Base-by-base conservation (phyloP, 2,797 vertebrate genomes). In the Hydrocynus forskahlii region DNA sequence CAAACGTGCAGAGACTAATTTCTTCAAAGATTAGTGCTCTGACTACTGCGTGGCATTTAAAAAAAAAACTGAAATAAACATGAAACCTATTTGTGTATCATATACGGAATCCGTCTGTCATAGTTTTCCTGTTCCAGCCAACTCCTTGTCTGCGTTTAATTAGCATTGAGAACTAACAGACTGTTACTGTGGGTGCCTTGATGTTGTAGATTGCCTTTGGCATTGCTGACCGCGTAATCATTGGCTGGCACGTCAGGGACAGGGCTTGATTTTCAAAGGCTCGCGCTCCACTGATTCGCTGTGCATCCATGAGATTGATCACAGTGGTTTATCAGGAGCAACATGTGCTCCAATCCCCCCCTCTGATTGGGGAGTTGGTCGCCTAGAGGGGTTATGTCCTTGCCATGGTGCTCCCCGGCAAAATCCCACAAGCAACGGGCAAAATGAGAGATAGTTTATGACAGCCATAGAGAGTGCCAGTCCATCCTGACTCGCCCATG, bases 271-370 rank as follows among this genome's bases (percentile, higher is more conserved):
- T 94, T 95, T 95, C 94, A 95, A 95, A 95, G 94, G 90, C 89
- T 93, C 92, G 93, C 83, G 90, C 94, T 93, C 89, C 90, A 89
- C 91, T 91, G 94, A 95, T 95, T 95, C 84, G 89, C 94, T 93
- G 92, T 90, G 94, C 93, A 94, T 94, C 93, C 91, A 89, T 90
- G 90, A 94, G 94, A 95, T 94, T 95, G 95, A 95, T 95, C 94
- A 94, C 92, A 94, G 95, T 91, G 92, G 91, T 95, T 95, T 95
- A 95, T 95, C 94, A 94, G 92, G 92, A 92, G 92, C 93, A 95
- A 94, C 94, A 94, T 91, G 94, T 91, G 92, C 92, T 90, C 91
- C 90, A 92, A 78, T 93, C 29, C 29, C 92, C 92, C 90, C 87
- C 76, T 91, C 89, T 89, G 89, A 94, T 92, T 91, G 90, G 88